A percentile compares a stretch with the other conserved stretches of the same genome.
phyloP scores from a whole-genome alignment of 2,113 vertebrate genomes.

The Marmota monax region DNA sequence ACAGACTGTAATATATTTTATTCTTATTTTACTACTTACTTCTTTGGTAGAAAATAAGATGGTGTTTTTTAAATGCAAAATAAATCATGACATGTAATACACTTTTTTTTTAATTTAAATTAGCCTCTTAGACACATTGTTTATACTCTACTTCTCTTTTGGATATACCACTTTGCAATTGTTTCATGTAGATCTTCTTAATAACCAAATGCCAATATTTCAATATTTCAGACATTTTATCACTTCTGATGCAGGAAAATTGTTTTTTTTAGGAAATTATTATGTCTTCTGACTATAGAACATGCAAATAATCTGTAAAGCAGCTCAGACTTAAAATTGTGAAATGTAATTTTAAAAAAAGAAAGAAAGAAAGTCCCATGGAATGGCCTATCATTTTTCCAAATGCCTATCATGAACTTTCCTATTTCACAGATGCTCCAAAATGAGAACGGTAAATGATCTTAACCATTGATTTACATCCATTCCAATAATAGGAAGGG shows the following conservation, averaged over 20 bases:
- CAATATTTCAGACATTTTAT: slow-evolving; percentile 56
- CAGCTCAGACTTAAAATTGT: slow-evolving; percentile 62
- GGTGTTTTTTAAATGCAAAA: slow-evolving; percentile 44
- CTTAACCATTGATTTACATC: not conserved
- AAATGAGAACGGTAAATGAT: not conserved
- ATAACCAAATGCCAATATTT: slow-evolving; percentile 40
- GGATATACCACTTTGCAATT: not conserved
- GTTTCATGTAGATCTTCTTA: slow-evolving; percentile 34
- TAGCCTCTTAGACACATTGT: slow-evolving; percentile 25
- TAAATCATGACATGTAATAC: not conserved
- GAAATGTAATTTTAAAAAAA: slow-evolving; percentile 47
- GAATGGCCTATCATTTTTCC: slow-evolving; percentile 17
- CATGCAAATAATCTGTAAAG: slow-evolving; percentile 68
- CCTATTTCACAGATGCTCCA: not conserved
- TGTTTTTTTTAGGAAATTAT: slow-evolving; percentile 56
- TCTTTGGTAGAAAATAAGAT: slow-evolving; percentile 69
- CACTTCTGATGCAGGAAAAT: not conserved
- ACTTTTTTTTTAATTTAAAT: slow-evolving; percentile 26
- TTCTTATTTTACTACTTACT: slow-evolving; percentile 61
- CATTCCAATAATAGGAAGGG: not conserved
- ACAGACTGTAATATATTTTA: slow-evolving; percentile 56
- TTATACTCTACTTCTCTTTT: not conserved
- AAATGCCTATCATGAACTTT: not conserved
- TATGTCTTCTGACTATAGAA: slow-evolving; percentile 45
- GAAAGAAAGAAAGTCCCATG: not conserved